phyloP scores from a whole-genome alignment of 2,888 invertebrate genomes.

The Catocala fraxini region DNA sequence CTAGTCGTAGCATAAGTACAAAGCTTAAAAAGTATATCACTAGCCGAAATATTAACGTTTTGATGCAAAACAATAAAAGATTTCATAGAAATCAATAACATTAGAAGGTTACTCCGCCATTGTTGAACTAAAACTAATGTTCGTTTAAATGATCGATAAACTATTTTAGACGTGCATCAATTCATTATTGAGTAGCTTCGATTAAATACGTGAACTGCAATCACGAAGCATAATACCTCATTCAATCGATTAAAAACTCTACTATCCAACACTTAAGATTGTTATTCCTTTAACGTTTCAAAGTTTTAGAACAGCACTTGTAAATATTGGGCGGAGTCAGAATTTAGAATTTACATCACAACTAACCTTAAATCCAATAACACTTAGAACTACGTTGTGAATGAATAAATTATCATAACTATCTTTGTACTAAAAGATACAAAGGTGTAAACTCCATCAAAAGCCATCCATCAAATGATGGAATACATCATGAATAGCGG shows the following conservation, averaged over 20 bases:
- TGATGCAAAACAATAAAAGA: constrained; percentile 79
- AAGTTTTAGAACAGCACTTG: neutral
- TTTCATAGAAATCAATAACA: constrained; percentile 75
- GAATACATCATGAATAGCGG: constrained; percentile 57
- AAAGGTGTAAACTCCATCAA: constrained; percentile 59
- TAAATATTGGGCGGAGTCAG: constrained; percentile 20
- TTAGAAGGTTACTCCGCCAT: constrained; percentile 19
- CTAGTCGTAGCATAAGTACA: constrained; percentile 24
- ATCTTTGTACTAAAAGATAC: constrained; percentile 32
- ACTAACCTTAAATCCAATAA: constrained; percentile 26
- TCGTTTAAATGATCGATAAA: neutral
- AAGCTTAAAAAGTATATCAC: constrained; percentile 56
- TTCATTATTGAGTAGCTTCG: neutral
- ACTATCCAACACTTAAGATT: neutral
- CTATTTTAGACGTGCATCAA: neutral
- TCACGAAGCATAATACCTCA: neutral
- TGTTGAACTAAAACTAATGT: neutral
- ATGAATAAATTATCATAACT: constrained; percentile 16
- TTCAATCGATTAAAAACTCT: neutral
- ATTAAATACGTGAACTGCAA: neutral
- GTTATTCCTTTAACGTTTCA: neutral
- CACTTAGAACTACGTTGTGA: constrained; percentile 37
- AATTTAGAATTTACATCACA: constrained; percentile 36
- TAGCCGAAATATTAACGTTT: constrained; percentile 66
- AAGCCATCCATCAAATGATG: too few relatives aligned